phyloP scores from a whole-genome alignment of 1,140 invertebrate genomes.

The Uloborus diversus region DNA sequence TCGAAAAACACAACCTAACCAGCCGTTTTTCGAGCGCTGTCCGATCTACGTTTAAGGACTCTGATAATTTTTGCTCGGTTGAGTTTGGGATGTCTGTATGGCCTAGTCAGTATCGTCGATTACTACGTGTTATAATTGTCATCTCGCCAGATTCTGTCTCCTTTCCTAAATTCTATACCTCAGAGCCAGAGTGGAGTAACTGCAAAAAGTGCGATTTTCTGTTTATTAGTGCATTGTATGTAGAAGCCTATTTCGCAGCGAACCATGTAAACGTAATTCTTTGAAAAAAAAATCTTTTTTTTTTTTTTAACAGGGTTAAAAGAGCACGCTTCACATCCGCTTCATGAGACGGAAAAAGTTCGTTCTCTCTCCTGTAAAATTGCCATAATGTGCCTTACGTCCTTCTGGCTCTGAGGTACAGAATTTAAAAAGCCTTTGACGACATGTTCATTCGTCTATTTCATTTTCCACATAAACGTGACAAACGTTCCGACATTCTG shows the following conservation, averaged over 20 bases:
- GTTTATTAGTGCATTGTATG: no score
- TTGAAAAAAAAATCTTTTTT: no score
- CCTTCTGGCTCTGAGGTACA: no score
- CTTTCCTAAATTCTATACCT: constrained; percentile 3
- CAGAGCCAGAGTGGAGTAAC: no score
- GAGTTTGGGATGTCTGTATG: background rate
- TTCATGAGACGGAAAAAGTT: no score
- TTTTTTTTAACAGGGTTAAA: no score
- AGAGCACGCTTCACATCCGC: no score
- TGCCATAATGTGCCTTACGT: no score
- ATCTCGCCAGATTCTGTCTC: background rate
- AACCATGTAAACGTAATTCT: no score
- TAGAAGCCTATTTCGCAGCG: no score
- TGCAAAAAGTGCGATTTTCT: no score
- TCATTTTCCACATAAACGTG: background rate
- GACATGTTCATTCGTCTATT: background rate
- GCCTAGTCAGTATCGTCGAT: background rate
- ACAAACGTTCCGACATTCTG: background rate
- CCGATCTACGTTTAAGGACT: background rate
- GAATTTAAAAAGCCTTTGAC: background rate
- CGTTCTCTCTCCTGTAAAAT: no score
- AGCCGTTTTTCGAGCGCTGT: background rate
- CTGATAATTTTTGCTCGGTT: background rate
- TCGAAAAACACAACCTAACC: background rate
- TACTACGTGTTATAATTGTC: background rate